These are phyloP conservation scores for Bufo gargarizans DNA, from an alignment of 2,113 vertebrate genomes.

Conservation along the genomic window DNA sequence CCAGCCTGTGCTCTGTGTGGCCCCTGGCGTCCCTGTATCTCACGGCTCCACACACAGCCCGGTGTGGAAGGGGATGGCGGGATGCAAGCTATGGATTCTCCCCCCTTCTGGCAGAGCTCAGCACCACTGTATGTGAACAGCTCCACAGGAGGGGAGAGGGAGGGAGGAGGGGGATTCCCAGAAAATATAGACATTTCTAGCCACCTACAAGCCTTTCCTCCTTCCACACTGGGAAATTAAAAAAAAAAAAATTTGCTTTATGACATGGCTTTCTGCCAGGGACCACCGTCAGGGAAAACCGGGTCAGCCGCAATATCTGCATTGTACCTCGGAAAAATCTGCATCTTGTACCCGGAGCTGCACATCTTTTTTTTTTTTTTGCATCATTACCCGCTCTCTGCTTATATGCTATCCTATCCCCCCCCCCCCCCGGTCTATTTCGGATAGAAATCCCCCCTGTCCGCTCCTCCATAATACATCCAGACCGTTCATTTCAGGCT, in stretches of 20 bases:
- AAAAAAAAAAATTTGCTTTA: no score
- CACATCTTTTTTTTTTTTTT: no score
- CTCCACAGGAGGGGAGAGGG: conserved; percentile 40
- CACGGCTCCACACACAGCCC: no score
- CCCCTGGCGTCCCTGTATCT: no score
- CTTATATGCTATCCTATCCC: background rate
- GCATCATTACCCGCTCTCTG: background rate
- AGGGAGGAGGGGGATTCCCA: conserved; percentile 73
- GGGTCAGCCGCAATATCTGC: conserved; percentile 46
- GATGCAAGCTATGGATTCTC: background rate
- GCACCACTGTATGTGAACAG: conserved; percentile 73
- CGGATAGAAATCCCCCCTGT: background rate
- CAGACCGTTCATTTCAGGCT: conserved; percentile 44
- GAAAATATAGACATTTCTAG: conserved; percentile 55
- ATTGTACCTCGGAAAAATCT: conserved; percentile 33
- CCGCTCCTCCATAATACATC: conserved; percentile 28
- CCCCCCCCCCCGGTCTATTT: background rate
- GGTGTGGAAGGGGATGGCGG: no score
- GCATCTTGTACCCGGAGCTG: conserved; percentile 15
- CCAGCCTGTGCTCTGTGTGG: no score
- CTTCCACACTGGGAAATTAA: background rate
- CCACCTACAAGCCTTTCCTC: background rate
- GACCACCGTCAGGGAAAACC: background rate
- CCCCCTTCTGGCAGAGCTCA: conserved; percentile 62
- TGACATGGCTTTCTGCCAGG: background rate